A percentile compares a stretch with the other conserved stretches of the same genome.
Conservation (phyloP, 2,888 invertebrate genomes). For the Vesta saturnalis region DNA sequence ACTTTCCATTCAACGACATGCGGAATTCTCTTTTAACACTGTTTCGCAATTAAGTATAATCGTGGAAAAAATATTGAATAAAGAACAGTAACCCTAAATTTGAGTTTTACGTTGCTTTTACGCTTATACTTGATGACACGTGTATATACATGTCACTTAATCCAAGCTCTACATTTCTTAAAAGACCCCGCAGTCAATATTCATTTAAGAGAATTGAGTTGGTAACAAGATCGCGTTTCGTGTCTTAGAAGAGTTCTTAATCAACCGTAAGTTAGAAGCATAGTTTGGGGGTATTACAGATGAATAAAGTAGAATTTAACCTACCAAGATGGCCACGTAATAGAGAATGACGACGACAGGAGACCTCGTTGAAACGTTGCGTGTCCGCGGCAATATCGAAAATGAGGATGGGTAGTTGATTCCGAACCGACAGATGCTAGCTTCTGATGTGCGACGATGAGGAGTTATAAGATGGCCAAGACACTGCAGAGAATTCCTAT, state of each 20-base stretch:
- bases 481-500: slow-evolving; percentile 47
- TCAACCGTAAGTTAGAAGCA: slow-evolving; percentile 30
- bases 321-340: slow-evolving; percentile 44
- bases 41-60: slow-evolving; percentile 28
- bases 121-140: background rate
- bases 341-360: slow-evolving; percentile 52
- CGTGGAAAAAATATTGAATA: background rate
- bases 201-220: slow-evolving; percentile 23
- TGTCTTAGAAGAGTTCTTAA: slow-evolving; percentile 27
- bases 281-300: slow-evolving; percentile 38
- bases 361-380: slow-evolving; percentile 49
- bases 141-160: slow-evolving; percentile 44
- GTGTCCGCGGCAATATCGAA: slow-evolving; percentile 46
- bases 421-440: slow-evolving; percentile 47
- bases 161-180: background rate
- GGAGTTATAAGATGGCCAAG: slow-evolving; percentile 51
- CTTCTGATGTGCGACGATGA: slow-evolving; percentile 49
- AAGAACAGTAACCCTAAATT: background rate
- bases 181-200: slow-evolving; percentile 18
- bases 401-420: slow-evolving; percentile 44
- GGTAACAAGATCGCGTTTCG: slow-evolving; percentile 16
- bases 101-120: background rate
- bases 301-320: slow-evolving; percentile 40
- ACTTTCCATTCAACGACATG: slow-evolving; percentile 35
- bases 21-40: slow-evolving; percentile 31